Evolutionary conservation across 2,797 vertebrate species (phyloP).

Genomic region (Myotis vivesi): DNA sequence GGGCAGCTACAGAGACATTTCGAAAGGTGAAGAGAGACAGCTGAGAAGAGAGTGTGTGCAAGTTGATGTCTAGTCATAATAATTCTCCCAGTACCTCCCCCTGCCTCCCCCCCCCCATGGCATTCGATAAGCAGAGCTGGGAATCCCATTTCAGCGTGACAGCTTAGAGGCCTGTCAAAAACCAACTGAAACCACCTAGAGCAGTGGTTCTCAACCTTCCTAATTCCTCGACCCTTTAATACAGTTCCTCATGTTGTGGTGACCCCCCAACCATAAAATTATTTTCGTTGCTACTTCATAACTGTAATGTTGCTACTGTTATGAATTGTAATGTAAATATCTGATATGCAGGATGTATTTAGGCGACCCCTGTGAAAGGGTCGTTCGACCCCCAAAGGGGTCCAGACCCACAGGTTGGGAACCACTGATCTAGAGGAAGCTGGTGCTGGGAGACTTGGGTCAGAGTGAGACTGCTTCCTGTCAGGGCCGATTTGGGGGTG

Average conservation of each 20-base stretch:
- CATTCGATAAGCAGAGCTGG: constrained; percentile 42
- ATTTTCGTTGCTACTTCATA: no score
- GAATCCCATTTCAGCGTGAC: constrained; percentile 52
- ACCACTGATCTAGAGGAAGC: constrained; percentile 18
- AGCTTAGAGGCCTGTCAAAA: constrained; percentile 57
- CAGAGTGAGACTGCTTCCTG: background rate
- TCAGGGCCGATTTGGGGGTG: background rate
- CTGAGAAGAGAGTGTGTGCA: background rate
- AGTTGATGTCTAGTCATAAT: background rate
- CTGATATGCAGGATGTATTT: no score
- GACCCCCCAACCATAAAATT: no score
- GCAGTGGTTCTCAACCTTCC: background rate
- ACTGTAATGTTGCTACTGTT: no score
- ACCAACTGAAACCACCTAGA: constrained; percentile 47
- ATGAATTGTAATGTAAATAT: no score
- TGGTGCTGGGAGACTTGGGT: background rate
- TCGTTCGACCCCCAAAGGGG: no score
- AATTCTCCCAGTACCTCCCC: background rate
- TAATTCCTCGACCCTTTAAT: no score
- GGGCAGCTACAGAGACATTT: background rate
- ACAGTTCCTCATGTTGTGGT: no score
- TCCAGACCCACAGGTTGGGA: no score
- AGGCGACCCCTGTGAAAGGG: no score
- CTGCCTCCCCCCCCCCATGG: background rate
- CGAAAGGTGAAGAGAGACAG: background rate